These are phyloP conservation scores for Cylindroiulus punctatus DNA, from an alignment of 2,888 invertebrate species.

Conservation along the genomic window DNA sequence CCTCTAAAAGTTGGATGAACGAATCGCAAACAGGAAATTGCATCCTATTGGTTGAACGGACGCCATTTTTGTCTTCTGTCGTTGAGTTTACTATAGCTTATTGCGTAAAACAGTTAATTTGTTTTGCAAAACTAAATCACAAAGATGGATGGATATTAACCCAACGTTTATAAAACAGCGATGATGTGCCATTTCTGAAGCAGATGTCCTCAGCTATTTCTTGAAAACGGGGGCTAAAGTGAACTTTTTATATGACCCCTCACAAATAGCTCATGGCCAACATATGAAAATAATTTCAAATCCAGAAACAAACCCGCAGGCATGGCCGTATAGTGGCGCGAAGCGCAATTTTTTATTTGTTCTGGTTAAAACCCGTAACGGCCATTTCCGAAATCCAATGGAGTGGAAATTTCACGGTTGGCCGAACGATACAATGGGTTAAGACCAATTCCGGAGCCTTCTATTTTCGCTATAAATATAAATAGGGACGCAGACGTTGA, in stretches of 20 bases:
- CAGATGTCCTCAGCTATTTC: not conserved
- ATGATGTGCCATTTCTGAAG: not conserved
- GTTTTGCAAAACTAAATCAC: no score
- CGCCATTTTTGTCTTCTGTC: no score
- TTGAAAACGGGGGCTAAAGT: not conserved
- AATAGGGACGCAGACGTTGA: not conserved
- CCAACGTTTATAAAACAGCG: no score
- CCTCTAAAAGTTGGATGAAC: no score
- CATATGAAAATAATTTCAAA: conserved; percentile 29
- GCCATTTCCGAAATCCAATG: conserved; percentile 44
- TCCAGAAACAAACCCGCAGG: conserved; percentile 9
- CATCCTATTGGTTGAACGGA: no score
- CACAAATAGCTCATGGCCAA: not conserved
- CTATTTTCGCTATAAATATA: not conserved
- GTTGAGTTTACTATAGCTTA: no score
- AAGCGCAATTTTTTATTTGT: not conserved
- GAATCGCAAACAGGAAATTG: no score
- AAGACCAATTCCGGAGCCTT: not conserved
- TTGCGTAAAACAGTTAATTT: no score
- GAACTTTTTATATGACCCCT: not conserved
- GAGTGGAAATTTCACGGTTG: conserved; percentile 45
- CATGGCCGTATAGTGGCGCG: not conserved
- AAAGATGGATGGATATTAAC: no score
- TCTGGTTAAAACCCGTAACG: conserved; percentile 30
- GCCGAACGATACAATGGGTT: conserved; percentile 36